Evolutionary conservation across 2,888 invertebrate species (phyloP), one percentile per base, ranked within the genome.

Genomic region (Gastrophysa polygoni): DNA sequence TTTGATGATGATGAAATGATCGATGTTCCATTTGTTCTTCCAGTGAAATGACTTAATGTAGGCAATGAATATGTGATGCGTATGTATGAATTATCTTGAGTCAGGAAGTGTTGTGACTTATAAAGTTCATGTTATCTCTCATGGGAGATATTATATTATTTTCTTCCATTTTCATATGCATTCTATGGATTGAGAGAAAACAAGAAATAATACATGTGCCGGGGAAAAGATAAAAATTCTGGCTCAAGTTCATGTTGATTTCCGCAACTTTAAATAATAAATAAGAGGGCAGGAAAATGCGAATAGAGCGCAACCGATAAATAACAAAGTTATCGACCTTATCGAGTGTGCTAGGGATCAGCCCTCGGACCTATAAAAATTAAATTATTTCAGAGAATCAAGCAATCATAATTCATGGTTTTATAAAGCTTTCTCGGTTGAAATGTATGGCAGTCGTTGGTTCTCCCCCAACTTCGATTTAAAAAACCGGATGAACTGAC

Each of bases 361-460:
- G 54, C 38, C 51, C 56, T 60, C 29, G 43, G 38, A 54, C 61
- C 46, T 58, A 67, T 64, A 66, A 68, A 68, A 60, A 68, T 69
- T 68, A 68, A 71, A 69, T 70, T 70, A 70, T 66, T 68, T 66
- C 67, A 65, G 57, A 57, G 59, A 63, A 63, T 68, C 64, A 60
- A 68, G 65, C 68, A 67, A 69, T 70, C 68, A 71, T 70, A 71
- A 71, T 67, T 70, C 68, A 65, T 57, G 65, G 64, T 65, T 68
- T 69, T 68, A 64, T 66, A 66, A 64, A 67, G 67, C 67, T 63
- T 68, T 68, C 63, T 63, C 67, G 56, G 64, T 60, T 62, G 54
- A 67, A 64, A 67, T 64, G 38, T 38, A 63, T 57, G 60, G 63
- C 38, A 54, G 44, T n/a, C n/a, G n/a, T n/a, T n/a, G n/a, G n/a